These are phyloP conservation scores for Ladona fulva DNA, from an alignment of 1,140 invertebrate species.

Conservation along the genomic window DNA sequence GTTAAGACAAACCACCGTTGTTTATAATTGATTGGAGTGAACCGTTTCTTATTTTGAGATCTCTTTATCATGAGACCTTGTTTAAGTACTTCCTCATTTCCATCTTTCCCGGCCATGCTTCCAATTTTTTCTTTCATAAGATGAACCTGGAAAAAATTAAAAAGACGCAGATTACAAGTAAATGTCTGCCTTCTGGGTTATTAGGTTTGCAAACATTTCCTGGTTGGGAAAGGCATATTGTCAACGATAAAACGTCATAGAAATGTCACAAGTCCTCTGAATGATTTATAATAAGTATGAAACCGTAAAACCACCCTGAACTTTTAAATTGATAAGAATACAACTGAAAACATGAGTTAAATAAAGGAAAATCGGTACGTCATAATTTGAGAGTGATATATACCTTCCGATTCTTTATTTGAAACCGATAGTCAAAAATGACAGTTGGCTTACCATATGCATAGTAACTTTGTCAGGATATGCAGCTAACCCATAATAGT, in stretches of 20 bases:
- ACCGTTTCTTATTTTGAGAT: slow-evolving; percentile 78
- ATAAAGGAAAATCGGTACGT: neutral
- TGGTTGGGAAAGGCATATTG: too few relatives aligned
- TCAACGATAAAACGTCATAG: too few relatives aligned
- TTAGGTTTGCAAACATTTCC: too few relatives aligned
- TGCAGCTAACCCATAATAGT: neutral
- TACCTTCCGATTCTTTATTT: neutral
- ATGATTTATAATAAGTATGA: too few relatives aligned
- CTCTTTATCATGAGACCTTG: slow-evolving; percentile 75
- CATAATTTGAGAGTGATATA: neutral
- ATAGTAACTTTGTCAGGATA: neutral
- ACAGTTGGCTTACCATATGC: neutral
- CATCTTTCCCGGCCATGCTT: slow-evolving; percentile 38
- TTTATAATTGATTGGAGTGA: slow-evolving; percentile 75
- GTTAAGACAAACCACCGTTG: slow-evolving; percentile 76
- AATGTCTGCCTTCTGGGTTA: too few relatives aligned
- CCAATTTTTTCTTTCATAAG: slow-evolving; percentile 1
- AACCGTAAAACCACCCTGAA: too few relatives aligned
- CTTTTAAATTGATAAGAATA: too few relatives aligned
- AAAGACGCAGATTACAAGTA: neutral
- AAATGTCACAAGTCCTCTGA: too few relatives aligned
- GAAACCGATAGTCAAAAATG: neutral
- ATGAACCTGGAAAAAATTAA: neutral
- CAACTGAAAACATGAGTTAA: neutral
- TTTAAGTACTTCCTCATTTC: slow-evolving; percentile 39